Percentiles rank a stretch among this genome's conserved stretches.
These are phyloP conservation scores for Diprion similis DNA, from an alignment of 1,140 invertebrate species.

Conservation along the genomic window DNA sequence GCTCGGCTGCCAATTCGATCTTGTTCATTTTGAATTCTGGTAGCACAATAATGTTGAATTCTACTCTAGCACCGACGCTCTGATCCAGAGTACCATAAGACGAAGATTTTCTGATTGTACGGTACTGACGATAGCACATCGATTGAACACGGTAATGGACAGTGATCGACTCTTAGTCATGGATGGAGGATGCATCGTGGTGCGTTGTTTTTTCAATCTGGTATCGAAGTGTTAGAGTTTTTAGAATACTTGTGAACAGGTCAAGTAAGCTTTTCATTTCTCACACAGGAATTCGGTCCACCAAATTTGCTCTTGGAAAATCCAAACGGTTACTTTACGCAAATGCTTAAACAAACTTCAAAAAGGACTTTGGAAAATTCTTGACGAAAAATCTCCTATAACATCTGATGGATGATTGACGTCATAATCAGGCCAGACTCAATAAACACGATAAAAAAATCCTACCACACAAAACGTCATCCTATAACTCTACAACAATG, in stretches of 20 bases:
- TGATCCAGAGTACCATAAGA: constrained; percentile 77
- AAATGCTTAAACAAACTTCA: constrained; percentile 66
- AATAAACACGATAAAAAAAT: no score
- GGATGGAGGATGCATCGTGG: constrained; percentile 65
- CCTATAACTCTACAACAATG: no score
- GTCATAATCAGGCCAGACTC: no score
- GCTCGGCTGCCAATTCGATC: no score
- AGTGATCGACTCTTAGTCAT: constrained; percentile 68
- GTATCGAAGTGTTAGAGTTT: background rate
- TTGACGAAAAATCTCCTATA: no score
- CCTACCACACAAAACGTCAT: no score
- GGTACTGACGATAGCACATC: constrained; percentile 86
- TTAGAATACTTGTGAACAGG: no score
- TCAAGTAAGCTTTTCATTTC: background rate
- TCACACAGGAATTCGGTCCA: constrained; percentile 70
- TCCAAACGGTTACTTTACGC: constrained; percentile 56
- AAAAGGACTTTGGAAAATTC: constrained; percentile 47
- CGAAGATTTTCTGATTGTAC: constrained; percentile 78
- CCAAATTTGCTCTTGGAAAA: constrained; percentile 69
- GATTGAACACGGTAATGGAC: constrained; percentile 81
- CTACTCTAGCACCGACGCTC: constrained; percentile 68
- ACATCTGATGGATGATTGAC: no score
- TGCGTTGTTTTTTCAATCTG: constrained; percentile 29
- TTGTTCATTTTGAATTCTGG: no score
- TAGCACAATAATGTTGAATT: no score